Evolutionary conservation across 1,140 invertebrate species (phyloP), one percentile per base, ranked within the genome.

Genomic region (Portunus trituberculatus): DNA sequence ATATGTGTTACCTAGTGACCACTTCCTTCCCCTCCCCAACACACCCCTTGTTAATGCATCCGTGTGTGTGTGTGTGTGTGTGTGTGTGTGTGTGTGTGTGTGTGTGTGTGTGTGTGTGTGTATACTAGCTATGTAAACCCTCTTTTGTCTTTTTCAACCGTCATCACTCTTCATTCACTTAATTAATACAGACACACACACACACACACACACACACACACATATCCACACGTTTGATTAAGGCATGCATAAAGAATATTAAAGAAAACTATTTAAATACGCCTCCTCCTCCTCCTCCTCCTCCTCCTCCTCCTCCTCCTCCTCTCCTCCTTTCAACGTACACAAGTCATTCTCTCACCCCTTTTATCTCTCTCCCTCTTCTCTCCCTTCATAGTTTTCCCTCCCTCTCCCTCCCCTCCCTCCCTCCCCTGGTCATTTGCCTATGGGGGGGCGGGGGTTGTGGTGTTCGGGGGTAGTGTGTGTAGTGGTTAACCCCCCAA

Each of bases 151-250:
- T 87, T 87, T 31, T 39, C 16, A 39, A 25, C 46, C 46, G 25
- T 48, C 45, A 46, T 48, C 45, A 91, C 25, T 46, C 14, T 32
- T 89, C 10, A 16, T 87, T 16, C 32, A 16, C 16, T 87, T 29
- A 87, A 29, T 29, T 29, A 16, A 89, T 46, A 89, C 39, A 89
- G 1, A 45, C 39, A 89, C 39, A 48, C 32, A 91, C 89, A 91
- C 89, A 91, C 89, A 91, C 89, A 91, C 89, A 91, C 89, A 91
- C 89, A 91, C 89, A 91, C 89, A 91, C 89, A 91, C 89, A 91
- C 45, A 91, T 31, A 91, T 31, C 4, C 46, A 91, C 45, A 91
- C 89, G 10, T 14, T 39, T 45, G 8, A 91, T 29, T 1, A 45
- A 91, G 25, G 25, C n/a, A 48, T 29, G 45, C 28, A 91, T n/a